Evolutionary conservation across 2,113 vertebrate genomes (phyloP).

Genomic region (Callopanchax toddi): DNA sequence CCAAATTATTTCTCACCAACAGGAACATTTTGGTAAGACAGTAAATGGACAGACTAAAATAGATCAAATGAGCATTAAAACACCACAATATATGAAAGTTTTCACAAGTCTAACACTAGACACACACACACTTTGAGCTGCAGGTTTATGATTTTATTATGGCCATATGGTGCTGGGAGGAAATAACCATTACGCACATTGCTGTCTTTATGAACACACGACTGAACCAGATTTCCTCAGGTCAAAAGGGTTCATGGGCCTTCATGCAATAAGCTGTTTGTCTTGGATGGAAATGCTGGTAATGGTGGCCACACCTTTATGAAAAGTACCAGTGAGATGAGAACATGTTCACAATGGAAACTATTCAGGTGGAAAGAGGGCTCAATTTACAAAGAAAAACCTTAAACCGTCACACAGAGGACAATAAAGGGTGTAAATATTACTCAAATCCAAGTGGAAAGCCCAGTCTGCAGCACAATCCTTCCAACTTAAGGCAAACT

Average conservation of each 20-base stretch:
- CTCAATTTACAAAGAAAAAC: background rate
- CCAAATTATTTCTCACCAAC: too few relatives aligned
- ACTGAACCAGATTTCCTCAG: background rate
- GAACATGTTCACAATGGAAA: slow-evolving; percentile 22
- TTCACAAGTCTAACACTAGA: background rate
- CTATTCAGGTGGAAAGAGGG: background rate
- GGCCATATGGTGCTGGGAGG: slow-evolving; percentile 10
- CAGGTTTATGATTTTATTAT: slow-evolving; percentile 32
- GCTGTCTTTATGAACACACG: slow-evolving; percentile 14
- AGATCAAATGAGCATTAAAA: too few relatives aligned
- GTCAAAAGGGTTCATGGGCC: too few relatives aligned
- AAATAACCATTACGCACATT: slow-evolving; percentile 17
- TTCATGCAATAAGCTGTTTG: too few relatives aligned
- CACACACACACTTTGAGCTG: background rate
- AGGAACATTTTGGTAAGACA: background rate
- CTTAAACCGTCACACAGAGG: background rate
- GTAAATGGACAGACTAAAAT: too few relatives aligned
- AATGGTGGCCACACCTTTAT: slow-evolving; percentile 24
- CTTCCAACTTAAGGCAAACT: too few relatives aligned
- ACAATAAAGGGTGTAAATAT: background rate
- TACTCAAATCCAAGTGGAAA: too few relatives aligned
- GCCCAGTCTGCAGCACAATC: too few relatives aligned
- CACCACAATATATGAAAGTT: background rate
- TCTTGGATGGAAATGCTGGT: background rate
- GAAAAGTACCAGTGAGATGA: slow-evolving; percentile 27